A percentile compares a stretch with the other conserved stretches of the same genome.
These are phyloP conservation scores for Xyrichtys novacula DNA, from an alignment of 2,797 vertebrate species.

Conservation along the genomic window DNA sequence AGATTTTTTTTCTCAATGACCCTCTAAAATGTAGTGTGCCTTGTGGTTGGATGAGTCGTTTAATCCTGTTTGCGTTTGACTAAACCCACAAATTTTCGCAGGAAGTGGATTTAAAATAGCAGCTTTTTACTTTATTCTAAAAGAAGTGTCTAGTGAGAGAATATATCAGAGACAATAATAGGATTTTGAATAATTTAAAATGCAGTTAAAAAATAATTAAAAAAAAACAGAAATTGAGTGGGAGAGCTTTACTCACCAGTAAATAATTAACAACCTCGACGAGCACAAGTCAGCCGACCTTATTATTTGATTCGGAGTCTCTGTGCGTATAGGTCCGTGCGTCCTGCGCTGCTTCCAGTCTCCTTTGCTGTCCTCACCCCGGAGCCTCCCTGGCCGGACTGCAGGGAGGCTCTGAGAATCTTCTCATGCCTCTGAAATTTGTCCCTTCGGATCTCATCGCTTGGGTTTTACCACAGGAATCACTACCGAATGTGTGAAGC, in stretches of 20 bases:
- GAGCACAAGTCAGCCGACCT: conserved; percentile 1
- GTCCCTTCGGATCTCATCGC: conserved; percentile 61
- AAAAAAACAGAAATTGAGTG: conserved; percentile 14
- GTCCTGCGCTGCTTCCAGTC: conserved; percentile 41
- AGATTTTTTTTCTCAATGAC: conserved; percentile 63
- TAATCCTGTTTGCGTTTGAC: conserved; percentile 37
- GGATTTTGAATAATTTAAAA: conserved; percentile 18
- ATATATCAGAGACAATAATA: conserved; percentile 1
- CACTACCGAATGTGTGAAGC: conserved; percentile 66
- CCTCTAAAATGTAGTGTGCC: conserved; percentile 36
- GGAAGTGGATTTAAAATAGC: conserved; percentile 42
- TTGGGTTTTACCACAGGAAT: conserved; percentile 60
- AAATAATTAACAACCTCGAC: conserved; percentile 35
- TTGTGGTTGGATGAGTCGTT: conserved; percentile 22
- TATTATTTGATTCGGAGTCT: conserved; percentile 43
- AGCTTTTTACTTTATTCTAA: conserved; percentile 9
- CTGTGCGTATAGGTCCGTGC: conserved; percentile 70
- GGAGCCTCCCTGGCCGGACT: conserved; percentile 61
- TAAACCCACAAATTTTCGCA: conserved; percentile 32
- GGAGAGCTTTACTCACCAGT: conserved; percentile 68
- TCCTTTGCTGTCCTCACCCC: conserved; percentile 52
- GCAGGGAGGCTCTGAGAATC: conserved; percentile 65
- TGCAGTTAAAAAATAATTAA: background rate
- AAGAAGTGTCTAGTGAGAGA: conserved; percentile 10
- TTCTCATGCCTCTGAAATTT: conserved; percentile 72